Evolutionary conservation across 2,113 vertebrate species (phyloP).

Genomic region (Connochaetes taurinus): DNA sequence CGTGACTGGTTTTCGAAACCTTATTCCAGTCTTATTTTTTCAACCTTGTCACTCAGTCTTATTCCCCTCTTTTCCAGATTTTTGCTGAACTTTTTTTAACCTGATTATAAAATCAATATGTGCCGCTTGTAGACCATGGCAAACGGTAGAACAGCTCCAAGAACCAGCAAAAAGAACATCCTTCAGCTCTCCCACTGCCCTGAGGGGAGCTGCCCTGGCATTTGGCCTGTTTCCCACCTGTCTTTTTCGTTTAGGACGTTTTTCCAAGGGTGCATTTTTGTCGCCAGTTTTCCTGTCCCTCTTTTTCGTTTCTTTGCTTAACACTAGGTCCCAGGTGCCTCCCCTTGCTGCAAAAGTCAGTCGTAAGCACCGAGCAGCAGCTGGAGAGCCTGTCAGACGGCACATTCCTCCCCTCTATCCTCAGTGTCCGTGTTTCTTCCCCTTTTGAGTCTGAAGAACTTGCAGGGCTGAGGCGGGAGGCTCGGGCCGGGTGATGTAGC

Average conservation of each 20-base stretch:
- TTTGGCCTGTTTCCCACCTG: not conserved
- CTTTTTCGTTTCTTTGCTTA: not conserved
- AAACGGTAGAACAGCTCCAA: not conserved
- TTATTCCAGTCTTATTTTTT: not conserved
- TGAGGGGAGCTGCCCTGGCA: fast-evolving
- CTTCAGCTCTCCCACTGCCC: fast-evolving
- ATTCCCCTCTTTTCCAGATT: not conserved
- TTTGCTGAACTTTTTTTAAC: not conserved
- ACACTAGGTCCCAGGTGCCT: fast-evolving
- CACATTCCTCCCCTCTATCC: not conserved
- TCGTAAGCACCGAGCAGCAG: fast-evolving
- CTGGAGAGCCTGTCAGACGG: fast-evolving
- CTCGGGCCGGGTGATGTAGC: not conserved
- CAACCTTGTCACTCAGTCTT: not conserved
- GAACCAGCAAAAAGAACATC: not conserved
- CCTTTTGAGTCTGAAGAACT: not conserved
- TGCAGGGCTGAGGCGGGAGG: not conserved
- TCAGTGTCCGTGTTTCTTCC: not conserved
- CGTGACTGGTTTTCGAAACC: not conserved
- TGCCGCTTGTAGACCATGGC: not conserved
- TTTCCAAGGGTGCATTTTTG: fast-evolving
- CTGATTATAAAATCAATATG: fast-evolving
- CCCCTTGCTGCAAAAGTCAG: not conserved
- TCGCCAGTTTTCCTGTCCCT: fast-evolving
- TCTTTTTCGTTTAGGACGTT: too few species aligned